These are phyloP conservation scores for Acrobasis suavella DNA, from an alignment of 2,888 invertebrate species.

Conservation along the genomic window DNA sequence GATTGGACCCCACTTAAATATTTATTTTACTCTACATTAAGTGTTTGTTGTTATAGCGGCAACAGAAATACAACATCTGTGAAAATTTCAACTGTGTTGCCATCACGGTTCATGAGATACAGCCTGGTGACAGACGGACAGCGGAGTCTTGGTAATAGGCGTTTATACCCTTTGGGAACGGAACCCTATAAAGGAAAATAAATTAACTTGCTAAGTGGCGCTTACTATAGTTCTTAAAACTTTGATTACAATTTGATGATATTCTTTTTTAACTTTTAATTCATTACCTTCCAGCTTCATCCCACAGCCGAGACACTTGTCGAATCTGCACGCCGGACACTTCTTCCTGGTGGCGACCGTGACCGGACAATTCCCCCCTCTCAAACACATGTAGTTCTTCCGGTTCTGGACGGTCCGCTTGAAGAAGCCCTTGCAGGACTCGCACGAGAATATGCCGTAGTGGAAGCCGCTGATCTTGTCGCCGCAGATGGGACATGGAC, in stretches of 20 bases:
- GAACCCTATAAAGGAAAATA: no score
- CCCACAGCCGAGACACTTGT: constrained; percentile 96
- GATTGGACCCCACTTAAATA: no score
- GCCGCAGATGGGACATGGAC: constrained; percentile 97
- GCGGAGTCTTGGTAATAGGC: no score
- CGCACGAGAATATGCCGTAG: constrained; percentile 98
- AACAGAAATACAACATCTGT: no score
- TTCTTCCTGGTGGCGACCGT: constrained; percentile 97
- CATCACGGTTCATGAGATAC: no score
- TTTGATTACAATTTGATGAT: not conserved
- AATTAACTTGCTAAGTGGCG: no score
- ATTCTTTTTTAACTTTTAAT: not conserved
- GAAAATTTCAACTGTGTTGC: no score
- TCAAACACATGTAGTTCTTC: constrained; percentile 96
- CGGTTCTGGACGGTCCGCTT: constrained; percentile 99
- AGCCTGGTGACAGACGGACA: no score
- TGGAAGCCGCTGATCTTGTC: constrained; percentile 98
- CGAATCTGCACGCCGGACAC: constrained; percentile 98
- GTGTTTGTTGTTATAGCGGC: no score
- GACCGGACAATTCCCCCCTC: constrained; percentile 95
- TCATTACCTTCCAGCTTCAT: constrained; percentile 95
- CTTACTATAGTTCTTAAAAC: no score
- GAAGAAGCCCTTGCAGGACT: constrained; percentile 99
- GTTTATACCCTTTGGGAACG: no score
- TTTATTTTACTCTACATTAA: no score